Percentiles rank a stretch among this genome's conserved stretches.
phyloP scores from a whole-genome alignment of 92 coral and sea anemone species.

The Bergia puertoricense region DNA sequence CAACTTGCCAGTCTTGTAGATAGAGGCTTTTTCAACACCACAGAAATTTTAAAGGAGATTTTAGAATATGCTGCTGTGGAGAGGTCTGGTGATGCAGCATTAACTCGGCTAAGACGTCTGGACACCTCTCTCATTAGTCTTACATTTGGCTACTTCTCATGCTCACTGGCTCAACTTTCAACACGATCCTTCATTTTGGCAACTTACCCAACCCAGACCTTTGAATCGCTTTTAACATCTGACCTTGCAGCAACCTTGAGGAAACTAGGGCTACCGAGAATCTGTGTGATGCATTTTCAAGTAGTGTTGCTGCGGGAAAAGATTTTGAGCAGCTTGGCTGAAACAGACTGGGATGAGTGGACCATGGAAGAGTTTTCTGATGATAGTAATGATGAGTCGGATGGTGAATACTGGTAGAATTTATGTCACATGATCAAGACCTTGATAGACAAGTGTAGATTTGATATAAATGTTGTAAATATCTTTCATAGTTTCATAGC shows the following conservation, averaged over 20 bases:
- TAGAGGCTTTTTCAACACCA: slow-evolving; percentile 62
- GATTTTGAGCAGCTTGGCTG: slow-evolving; percentile 61
- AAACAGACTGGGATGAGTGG: slow-evolving; percentile 83
- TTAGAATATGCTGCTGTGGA: slow-evolving; percentile 67
- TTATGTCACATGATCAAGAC: neutral
- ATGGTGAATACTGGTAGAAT: slow-evolving; percentile 78
- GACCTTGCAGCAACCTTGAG: slow-evolving; percentile 55
- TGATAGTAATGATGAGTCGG: slow-evolving; percentile 82
- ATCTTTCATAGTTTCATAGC: too few species aligned
- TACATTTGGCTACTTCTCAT: slow-evolving; percentile 64
- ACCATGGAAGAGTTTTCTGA: slow-evolving; percentile 69
- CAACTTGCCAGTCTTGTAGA: slow-evolving; percentile 68
- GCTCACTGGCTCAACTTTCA: slow-evolving; percentile 70
- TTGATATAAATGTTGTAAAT: too few species aligned
- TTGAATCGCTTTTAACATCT: slow-evolving; percentile 53
- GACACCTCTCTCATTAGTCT: slow-evolving; percentile 56
- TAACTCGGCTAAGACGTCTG: slow-evolving; percentile 50
- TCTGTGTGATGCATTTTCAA: slow-evolving; percentile 67
- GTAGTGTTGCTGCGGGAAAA: slow-evolving; percentile 70
- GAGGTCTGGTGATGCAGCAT: slow-evolving; percentile 43
- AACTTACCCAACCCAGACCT: slow-evolving; percentile 42
- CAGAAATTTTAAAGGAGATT: slow-evolving; percentile 67
- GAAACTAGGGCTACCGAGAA: slow-evolving; percentile 61
- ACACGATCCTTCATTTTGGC: slow-evolving; percentile 56
- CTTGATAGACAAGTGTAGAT: too few species aligned